phyloP scores from a whole-genome alignment of 2,113 vertebrate species.

The Gnathonemus echidnorhynchus region DNA sequence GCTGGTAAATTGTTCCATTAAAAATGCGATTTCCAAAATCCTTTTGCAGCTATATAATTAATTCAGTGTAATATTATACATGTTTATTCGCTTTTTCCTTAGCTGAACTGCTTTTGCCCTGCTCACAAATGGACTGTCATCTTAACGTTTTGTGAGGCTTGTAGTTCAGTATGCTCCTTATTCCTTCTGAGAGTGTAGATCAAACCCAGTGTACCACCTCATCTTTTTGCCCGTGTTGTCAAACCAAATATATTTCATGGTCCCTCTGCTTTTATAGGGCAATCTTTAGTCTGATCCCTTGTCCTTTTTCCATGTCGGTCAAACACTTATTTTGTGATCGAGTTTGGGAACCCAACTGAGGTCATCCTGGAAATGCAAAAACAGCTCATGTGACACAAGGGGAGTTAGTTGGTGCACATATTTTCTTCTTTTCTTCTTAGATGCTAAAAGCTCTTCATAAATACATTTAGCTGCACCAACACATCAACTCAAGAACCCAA shows the following conservation, averaged over 20 bases:
- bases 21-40: neutral
- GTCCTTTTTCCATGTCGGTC: neutral
- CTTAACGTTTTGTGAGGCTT: neutral
- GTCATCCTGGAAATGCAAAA: neutral
- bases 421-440: neutral
- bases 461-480: neutral
- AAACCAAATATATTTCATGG: neutral
- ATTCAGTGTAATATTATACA: neutral
- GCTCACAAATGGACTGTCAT: neutral
- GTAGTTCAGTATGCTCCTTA: neutral
- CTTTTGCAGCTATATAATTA: neutral
- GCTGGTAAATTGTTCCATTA: neutral
- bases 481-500: neutral
- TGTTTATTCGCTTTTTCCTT: neutral
- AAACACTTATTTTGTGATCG: neutral
- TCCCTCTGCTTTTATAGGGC: neutral
- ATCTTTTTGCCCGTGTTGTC: neutral
- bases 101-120: neutral
- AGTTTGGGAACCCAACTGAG: neutral
- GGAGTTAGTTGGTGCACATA: neutral
- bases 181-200: neutral
- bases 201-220: neutral
- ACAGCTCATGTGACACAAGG: neutral
- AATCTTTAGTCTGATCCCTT: neutral
- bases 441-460: neutral